phyloP scores from a whole-genome alignment of 2,888 invertebrate genomes.

The Drosophila paucipuncta region DNA sequence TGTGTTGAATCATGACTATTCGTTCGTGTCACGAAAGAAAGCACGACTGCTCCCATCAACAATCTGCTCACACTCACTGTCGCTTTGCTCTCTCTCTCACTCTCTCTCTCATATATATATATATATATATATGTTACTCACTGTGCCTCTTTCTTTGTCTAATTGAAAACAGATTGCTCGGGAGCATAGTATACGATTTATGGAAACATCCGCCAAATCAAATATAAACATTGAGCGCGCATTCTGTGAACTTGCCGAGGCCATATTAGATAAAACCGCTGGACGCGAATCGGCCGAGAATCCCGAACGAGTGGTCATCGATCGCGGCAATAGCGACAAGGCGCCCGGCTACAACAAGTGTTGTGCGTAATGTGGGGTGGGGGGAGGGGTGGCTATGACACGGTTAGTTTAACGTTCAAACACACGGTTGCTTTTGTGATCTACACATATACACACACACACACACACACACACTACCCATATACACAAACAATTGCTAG shows the following conservation, averaged over 20 bases:
- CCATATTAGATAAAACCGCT: slow-evolving; percentile 96
- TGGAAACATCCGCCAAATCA: slow-evolving; percentile 99
- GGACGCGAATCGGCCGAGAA: slow-evolving; percentile 92
- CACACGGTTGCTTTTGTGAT: slow-evolving; percentile 59
- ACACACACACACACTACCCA: slow-evolving; percentile 9
- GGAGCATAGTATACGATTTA: slow-evolving; percentile 97
- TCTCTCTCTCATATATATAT: neutral
- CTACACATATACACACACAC: slow-evolving; percentile 28
- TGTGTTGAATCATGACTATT: neutral
- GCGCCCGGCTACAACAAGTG: slow-evolving; percentile 85
- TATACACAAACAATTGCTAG: neutral
- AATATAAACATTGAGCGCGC: slow-evolving; percentile 98
- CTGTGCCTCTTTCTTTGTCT: slow-evolving; percentile 32
- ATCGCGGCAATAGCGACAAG: slow-evolving; percentile 87
- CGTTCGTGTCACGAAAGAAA: neutral
- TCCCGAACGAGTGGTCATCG: slow-evolving; percentile 89
- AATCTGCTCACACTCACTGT: neutral
- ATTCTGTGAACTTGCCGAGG: slow-evolving; percentile 97
- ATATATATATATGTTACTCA: neutral
- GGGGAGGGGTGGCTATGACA: slow-evolving; percentile 21
- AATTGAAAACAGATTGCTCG: slow-evolving; percentile 91
- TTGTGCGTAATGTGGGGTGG: slow-evolving; percentile 83
- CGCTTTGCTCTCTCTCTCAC: neutral
- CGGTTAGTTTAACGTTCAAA: slow-evolving; percentile 52
- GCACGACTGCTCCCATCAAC: neutral